phyloP scores from a whole-genome alignment of 2,888 invertebrate species.

The Scelioninae gen. 1 region DNA sequence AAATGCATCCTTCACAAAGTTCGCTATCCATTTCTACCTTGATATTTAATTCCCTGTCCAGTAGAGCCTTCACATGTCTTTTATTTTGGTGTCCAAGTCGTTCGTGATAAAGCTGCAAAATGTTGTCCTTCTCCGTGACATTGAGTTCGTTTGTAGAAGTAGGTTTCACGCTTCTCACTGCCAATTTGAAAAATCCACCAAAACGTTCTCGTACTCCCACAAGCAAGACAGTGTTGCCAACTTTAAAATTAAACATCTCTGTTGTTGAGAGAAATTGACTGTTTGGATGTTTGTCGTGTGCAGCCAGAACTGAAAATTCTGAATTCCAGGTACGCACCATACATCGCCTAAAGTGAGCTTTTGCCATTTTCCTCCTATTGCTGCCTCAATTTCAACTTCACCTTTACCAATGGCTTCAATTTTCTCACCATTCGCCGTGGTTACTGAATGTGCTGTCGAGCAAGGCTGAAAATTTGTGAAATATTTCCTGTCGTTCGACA shows the following conservation, averaged over 20 bases:
- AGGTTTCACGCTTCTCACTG: slow-evolving; percentile 62
- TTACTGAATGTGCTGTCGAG: slow-evolving; percentile 59
- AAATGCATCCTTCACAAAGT: slow-evolving; percentile 73
- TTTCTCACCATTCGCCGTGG: slow-evolving; percentile 71
- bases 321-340: slow-evolving; percentile 75
- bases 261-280: slow-evolving; percentile 70
- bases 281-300: slow-evolving; percentile 68
- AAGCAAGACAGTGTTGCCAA: slow-evolving; percentile 50
- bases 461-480: slow-evolving; percentile 70
- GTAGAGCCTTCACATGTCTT: slow-evolving; percentile 74
- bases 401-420: slow-evolving; percentile 63
- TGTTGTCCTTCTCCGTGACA: slow-evolving; percentile 16
- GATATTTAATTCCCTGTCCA: slow-evolving; percentile 73
- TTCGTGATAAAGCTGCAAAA: slow-evolving; percentile 75
- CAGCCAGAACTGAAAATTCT: slow-evolving; percentile 75
- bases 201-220: slow-evolving; percentile 67
- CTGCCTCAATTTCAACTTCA: slow-evolving; percentile 63
- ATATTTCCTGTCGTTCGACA: slow-evolving; percentile 70
- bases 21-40: slow-evolving; percentile 71
- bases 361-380: slow-evolving; percentile 49
- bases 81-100: slow-evolving; percentile 80
- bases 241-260: slow-evolving; percentile 69
- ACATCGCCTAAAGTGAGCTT: slow-evolving; percentile 71
- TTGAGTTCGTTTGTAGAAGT: slow-evolving; percentile 47
- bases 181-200: slow-evolving; percentile 72